These are phyloP conservation scores for Drymodes brunneopygia DNA, from an alignment of 2,113 vertebrate species.

Conservation along the genomic window DNA sequence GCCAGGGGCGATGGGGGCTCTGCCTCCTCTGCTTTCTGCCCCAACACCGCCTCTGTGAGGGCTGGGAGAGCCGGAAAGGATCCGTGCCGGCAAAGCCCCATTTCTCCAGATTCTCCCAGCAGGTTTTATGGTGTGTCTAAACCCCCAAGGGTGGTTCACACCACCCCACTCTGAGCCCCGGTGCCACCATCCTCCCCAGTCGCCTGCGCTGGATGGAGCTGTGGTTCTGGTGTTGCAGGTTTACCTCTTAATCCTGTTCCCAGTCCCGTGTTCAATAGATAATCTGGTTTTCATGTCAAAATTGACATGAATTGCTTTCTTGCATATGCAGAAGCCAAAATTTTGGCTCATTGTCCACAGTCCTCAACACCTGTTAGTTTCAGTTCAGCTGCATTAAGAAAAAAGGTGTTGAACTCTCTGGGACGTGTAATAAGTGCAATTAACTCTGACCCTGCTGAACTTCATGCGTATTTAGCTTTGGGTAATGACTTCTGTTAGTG, in stretches of 20 bases:
- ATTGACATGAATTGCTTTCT: neutral
- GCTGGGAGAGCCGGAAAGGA: rapidly evolving
- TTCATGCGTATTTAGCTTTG: neutral
- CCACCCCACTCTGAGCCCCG: neutral
- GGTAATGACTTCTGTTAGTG: neutral
- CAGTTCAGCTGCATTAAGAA: neutral
- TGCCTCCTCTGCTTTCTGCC: no score
- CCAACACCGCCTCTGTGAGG: rapidly evolving
- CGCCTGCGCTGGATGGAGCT: neutral
- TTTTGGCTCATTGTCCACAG: neutral
- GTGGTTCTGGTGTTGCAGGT: neutral
- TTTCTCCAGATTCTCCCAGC: neutral
- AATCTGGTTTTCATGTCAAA: neutral
- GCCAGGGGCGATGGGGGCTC: neutral
- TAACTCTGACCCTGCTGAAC: neutral
- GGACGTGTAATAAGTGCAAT: neutral
- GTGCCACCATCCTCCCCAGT: neutral
- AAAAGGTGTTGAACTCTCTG: neutral
- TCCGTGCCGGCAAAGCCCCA: neutral
- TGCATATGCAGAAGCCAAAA: neutral
- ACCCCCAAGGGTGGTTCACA: neutral
- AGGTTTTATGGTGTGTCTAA: neutral
- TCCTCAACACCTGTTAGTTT: neutral
- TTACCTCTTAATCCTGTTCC: neutral
- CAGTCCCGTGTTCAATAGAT: neutral